phyloP scores from a whole-genome alignment of 1,140 invertebrate genomes.

The Telenomus remus region DNA sequence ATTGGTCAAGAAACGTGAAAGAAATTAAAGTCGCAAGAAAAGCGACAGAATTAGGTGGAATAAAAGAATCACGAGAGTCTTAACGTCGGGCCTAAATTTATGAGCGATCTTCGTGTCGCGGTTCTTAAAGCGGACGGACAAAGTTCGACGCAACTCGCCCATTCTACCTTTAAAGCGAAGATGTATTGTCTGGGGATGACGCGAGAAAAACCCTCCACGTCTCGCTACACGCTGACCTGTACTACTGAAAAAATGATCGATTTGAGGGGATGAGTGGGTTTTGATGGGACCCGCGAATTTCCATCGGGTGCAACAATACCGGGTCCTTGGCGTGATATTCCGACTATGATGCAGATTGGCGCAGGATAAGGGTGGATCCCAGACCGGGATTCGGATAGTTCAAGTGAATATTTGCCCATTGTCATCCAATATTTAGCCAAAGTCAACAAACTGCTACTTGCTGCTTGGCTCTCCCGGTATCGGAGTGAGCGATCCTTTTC shows the following conservation, averaged over 20 bases:
- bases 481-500: constrained; percentile 63
- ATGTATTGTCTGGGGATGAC: too few relatives aligned
- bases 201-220: too few relatives aligned
- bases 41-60: constrained; percentile 1
- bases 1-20: background rate
- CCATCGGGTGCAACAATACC: constrained; percentile 35
- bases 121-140: constrained; percentile 43
- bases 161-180: too few relatives aligned
- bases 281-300: too few relatives aligned
- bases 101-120: constrained; percentile 36
- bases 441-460: constrained; percentile 68
- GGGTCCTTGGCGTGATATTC: constrained; percentile 41
- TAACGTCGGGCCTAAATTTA: constrained; percentile 32
- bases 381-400: constrained; percentile 61
- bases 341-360: constrained; percentile 45
- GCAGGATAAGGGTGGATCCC: constrained; percentile 45
- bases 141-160: constrained; percentile 30
- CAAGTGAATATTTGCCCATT: constrained; percentile 71
- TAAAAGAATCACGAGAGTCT: constrained; percentile 36
- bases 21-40: background rate
- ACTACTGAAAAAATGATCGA: too few relatives aligned
- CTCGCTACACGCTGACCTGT: too few relatives aligned
- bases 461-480: constrained; percentile 62
- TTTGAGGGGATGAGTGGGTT: too few relatives aligned
- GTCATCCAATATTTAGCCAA: constrained; percentile 71